Conservation (phyloP, 1,140 invertebrate genomes). For the Microplitis demolitor region DNA sequence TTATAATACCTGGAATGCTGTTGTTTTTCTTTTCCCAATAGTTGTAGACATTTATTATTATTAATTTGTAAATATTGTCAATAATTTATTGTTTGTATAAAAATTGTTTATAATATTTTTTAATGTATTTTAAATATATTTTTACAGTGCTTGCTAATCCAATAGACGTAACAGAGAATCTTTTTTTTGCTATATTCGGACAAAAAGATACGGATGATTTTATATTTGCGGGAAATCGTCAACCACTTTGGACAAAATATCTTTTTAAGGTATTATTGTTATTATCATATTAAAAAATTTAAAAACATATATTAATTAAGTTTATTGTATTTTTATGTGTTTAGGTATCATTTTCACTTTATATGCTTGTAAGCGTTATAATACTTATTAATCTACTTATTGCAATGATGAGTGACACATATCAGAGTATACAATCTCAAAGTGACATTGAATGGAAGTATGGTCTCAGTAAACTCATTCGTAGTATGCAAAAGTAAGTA, state of each 20-base stretch:
- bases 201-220: constrained; percentile 87
- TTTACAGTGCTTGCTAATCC: constrained; percentile 84
- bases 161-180: constrained; percentile 90
- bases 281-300: not conserved
- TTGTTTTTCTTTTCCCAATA: not conserved
- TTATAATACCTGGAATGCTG: not conserved
- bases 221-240: constrained; percentile 60
- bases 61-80: not conserved
- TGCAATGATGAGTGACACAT: constrained; percentile 99
- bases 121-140: constrained; percentile 39
- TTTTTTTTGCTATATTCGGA: constrained; percentile 99
- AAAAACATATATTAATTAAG: not conserved
- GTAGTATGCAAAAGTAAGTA: constrained; percentile 86
- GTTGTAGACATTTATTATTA: not conserved
- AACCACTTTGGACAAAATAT: constrained; percentile 78
- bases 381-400: constrained; percentile 98
- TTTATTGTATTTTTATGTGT: constrained; percentile 31
- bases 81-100: not conserved
- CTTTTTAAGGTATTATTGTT: constrained; percentile 79
- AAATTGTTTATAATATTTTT: not conserved
- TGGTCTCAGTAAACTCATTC: constrained; percentile 96
- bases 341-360: constrained; percentile 64
- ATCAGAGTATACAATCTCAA: constrained; percentile 98
- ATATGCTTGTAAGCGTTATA: constrained; percentile 97
- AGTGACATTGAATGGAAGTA: constrained; percentile 99